A percentile compares a stretch with the other conserved stretches of the same genome.
Conservation (phyloP, 2,113 vertebrate species). For the Oncorhynchus clarkii region DNA sequence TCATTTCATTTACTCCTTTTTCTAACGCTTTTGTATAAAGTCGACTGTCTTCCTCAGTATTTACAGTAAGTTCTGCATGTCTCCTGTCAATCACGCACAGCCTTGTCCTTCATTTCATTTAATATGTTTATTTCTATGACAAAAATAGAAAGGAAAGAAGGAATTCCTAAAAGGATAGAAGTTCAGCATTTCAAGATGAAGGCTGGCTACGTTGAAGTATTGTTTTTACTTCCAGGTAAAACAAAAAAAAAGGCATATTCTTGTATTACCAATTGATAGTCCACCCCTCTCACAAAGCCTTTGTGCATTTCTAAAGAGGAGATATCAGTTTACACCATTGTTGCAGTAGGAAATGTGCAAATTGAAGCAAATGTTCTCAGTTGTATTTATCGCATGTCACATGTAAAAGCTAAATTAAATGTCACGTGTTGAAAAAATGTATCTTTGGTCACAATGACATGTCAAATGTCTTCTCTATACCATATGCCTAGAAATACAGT, state of each 20-base stretch:
- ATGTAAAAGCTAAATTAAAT: constrained; percentile 61
- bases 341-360: constrained; percentile 53
- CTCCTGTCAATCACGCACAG: constrained; percentile 46
- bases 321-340: constrained; percentile 53
- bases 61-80: constrained; percentile 49
- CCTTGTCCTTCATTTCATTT: constrained; percentile 42
- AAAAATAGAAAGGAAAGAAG: constrained; percentile 44
- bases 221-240: constrained; percentile 50
- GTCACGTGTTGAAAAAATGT: constrained; percentile 46
- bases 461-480: constrained; percentile 39
- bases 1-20: constrained; percentile 56
- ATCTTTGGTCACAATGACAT: constrained; percentile 34
- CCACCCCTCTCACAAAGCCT: constrained; percentile 50
- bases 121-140: constrained; percentile 64
- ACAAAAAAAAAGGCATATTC: constrained; percentile 64
- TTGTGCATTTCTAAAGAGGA: constrained; percentile 64
- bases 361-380: constrained; percentile 45
- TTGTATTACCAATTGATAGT: constrained; percentile 63
- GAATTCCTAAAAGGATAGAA: constrained; percentile 32
- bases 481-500: constrained; percentile 66
- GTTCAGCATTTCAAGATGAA: constrained; percentile 44
- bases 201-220: constrained; percentile 33
- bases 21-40: constrained; percentile 55
- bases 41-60: constrained; percentile 23
- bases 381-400: constrained; percentile 74